phyloP scores from a whole-genome alignment of 2,888 invertebrate genomes.

The Lissocephala sabroskyi region DNA sequence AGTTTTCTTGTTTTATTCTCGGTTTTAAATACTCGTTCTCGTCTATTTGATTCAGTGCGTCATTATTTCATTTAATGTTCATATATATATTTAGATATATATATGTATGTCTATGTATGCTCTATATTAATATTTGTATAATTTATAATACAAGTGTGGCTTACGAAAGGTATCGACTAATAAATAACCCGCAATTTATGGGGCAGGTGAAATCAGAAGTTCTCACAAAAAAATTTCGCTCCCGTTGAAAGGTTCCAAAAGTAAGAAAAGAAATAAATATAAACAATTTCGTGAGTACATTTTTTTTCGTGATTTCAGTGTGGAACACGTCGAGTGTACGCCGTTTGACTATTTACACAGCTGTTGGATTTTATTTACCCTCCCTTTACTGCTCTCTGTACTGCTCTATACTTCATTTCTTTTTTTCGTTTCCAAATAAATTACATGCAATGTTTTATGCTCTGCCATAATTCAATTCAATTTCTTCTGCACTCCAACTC shows the following conservation, averaged over 20 bases:
- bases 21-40: conserved; percentile 63
- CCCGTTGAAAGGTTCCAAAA: too few species aligned
- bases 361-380: conserved; percentile 30
- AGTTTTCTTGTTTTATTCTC: conserved; percentile 25
- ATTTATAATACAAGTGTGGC: conserved; percentile 53
- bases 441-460: conserved; percentile 41
- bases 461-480: conserved; percentile 41
- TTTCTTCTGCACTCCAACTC: too few species aligned
- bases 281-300: conserved; percentile 13
- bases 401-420: conserved; percentile 14
- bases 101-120: conserved; percentile 14
- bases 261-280: conserved; percentile 4
- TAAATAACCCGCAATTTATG: conserved; percentile 16
- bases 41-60: conserved; percentile 72
- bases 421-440: conserved; percentile 32
- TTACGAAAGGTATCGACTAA: conserved; percentile 24
- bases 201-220: conserved; percentile 3
- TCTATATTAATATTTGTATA: conserved; percentile 13
- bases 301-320: conserved; percentile 9
- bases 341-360: conserved; percentile 55
- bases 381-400: not conserved
- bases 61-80: conserved; percentile 47
- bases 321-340: conserved; percentile 26
- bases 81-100: conserved; percentile 35
- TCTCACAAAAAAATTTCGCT: too few species aligned